These are phyloP conservation scores for Mallotus villosus DNA, from an alignment of 2,797 vertebrate genomes.

Conservation along the genomic window DNA sequence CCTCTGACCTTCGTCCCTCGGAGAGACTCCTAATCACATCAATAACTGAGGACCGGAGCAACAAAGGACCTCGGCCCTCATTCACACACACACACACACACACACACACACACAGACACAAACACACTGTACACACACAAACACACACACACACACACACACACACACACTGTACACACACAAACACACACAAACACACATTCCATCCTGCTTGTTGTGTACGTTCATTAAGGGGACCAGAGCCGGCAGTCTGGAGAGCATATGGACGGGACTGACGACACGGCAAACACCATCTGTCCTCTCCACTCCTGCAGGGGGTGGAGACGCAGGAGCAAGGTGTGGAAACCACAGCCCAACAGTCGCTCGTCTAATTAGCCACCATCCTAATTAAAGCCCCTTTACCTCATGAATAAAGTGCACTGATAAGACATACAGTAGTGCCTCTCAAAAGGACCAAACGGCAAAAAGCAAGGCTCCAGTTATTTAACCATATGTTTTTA, in stretches of 20 bases:
- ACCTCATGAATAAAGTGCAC: not conserved
- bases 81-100: conserved; percentile 12
- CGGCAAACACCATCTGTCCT: conserved; percentile 13
- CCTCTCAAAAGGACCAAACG: not conserved
- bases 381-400: not conserved
- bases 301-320: conserved; percentile 3
- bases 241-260: not conserved
- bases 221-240: conserved; percentile 14
- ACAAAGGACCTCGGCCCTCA: conserved; percentile 31
- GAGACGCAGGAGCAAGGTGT: not conserved
- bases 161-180: conserved; percentile 1
- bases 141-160: conserved; percentile 20
- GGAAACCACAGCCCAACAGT: no score
- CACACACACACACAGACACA: not conserved
- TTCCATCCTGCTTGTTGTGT: not conserved
- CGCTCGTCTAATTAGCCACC: no score
- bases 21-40: not conserved
- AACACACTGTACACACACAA: conserved; percentile 4
- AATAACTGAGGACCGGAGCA: conserved; percentile 8
- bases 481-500: not conserved
- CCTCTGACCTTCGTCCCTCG: not conserved
- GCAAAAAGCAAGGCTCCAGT: not conserved
- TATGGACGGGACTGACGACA: conserved; percentile 4
- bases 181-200: conserved; percentile 26
- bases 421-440: no score